phyloP scores from a whole-genome alignment of 2,797 vertebrate genomes.

The Pygocentrus nattereri region DNA sequence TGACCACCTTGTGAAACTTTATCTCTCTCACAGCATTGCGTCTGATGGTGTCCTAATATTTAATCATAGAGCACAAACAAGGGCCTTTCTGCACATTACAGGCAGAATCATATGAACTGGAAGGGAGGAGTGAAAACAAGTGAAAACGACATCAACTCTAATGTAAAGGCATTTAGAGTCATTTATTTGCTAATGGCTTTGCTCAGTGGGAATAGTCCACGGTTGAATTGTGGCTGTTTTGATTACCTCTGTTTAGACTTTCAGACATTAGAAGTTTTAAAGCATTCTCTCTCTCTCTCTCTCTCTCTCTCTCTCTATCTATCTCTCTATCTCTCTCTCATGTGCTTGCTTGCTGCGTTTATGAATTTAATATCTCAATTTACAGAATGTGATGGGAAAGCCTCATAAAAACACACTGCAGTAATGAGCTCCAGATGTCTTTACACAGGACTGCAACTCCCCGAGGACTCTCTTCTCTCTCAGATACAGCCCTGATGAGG shows the following conservation, averaged over 20 bases:
- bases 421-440: slow-evolving; percentile 64
- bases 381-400: slow-evolving; percentile 62
- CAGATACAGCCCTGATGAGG: slow-evolving; percentile 49
- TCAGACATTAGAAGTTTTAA: slow-evolving; percentile 29
- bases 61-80: not conserved
- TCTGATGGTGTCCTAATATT: not conserved
- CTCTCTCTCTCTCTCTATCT: not conserved
- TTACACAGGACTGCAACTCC: slow-evolving; percentile 53
- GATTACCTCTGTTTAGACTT: slow-evolving; percentile 45
- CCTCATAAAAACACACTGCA: slow-evolving; percentile 61
- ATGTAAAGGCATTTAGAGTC: not conserved
- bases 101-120: not conserved
- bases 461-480: slow-evolving; percentile 37
- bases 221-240: slow-evolving; percentile 41
- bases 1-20: no score
- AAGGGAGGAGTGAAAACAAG: not conserved
- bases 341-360: slow-evolving; percentile 51
- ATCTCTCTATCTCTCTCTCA: not conserved
- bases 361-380: slow-evolving; percentile 66
- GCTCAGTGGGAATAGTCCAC: slow-evolving; percentile 7
- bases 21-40: not conserved
- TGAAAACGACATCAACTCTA: not conserved
- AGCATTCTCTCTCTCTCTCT: not conserved
- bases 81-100: not conserved
- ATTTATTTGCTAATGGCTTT: slow-evolving; percentile 5